phyloP scores from a whole-genome alignment of 2,797 vertebrate species.

The Micromesistius poutassou region DNA sequence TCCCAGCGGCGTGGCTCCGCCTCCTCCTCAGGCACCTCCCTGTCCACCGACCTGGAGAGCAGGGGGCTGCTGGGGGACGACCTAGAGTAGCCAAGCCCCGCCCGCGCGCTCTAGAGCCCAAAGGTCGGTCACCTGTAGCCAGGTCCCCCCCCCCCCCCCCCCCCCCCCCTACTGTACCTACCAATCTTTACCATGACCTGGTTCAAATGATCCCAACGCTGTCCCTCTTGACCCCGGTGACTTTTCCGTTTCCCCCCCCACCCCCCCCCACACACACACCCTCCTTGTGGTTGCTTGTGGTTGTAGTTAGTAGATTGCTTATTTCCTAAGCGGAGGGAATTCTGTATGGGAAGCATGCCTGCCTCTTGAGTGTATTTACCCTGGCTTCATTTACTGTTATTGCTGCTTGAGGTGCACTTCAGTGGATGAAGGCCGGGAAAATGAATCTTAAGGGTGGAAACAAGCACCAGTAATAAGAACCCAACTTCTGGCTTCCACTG shows the following conservation, averaged over 20 bases:
- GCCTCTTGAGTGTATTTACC: not conserved
- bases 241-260: not conserved
- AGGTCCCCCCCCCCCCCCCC: constrained; percentile 18
- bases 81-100: constrained; percentile 70
- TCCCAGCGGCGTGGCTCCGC: constrained; percentile 83
- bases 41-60: constrained; percentile 93
- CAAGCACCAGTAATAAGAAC: not conserved
- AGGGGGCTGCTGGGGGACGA: constrained; percentile 90
- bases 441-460: too few species aligned
- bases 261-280: too few species aligned
- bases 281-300: not conserved
- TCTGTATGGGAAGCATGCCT: not conserved
- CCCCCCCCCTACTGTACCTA: not conserved
- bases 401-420: too few species aligned
- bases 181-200: not conserved
- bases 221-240: not conserved
- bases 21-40: constrained; percentile 88
- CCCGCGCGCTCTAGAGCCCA: constrained; percentile 69
- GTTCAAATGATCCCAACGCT: not conserved
- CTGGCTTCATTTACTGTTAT: not conserved
- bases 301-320: not conserved
- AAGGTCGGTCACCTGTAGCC: constrained; percentile 61
- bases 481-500: not conserved
- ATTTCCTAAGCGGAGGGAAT: not conserved
- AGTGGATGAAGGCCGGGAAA: too few species aligned